phyloP scores from a whole-genome alignment of 2,797 vertebrate species.

The Amblyopsis hoosieri region DNA sequence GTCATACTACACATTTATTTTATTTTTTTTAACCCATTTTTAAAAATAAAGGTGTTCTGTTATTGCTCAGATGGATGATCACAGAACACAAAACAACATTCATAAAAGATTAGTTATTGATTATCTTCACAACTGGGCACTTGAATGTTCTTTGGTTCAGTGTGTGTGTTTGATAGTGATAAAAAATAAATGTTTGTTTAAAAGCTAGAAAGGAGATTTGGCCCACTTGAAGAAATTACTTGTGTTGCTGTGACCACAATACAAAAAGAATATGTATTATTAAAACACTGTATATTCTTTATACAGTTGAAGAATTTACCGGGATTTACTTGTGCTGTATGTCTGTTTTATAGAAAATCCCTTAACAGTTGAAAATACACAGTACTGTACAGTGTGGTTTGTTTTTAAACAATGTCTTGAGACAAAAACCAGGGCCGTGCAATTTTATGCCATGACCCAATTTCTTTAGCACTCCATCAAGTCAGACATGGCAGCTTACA shows the following conservation, averaged over 20 bases:
- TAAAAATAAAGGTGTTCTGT: neutral
- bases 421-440: neutral
- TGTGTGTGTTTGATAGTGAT: neutral
- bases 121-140: neutral
- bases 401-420: constrained; percentile 1
- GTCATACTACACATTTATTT: neutral
- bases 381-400: neutral
- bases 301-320: neutral
- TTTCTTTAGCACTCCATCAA: constrained; percentile 32
- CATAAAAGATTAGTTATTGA: neutral
- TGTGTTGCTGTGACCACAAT: neutral
- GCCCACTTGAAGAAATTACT: neutral
- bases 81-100: neutral
- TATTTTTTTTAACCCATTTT: neutral
- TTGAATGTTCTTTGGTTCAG: neutral
- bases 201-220: neutral
- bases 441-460: constrained; percentile 32
- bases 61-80: neutral
- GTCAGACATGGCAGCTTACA: constrained; percentile 32
- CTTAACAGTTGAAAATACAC: constrained; percentile 14
- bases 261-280: neutral
- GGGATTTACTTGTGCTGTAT: neutral
- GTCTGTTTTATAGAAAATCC: neutral
- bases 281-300: neutral
- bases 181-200: neutral